These are phyloP conservation scores for Zelleria hepariella DNA, from an alignment of 2,888 invertebrate species.

Conservation along the genomic window DNA sequence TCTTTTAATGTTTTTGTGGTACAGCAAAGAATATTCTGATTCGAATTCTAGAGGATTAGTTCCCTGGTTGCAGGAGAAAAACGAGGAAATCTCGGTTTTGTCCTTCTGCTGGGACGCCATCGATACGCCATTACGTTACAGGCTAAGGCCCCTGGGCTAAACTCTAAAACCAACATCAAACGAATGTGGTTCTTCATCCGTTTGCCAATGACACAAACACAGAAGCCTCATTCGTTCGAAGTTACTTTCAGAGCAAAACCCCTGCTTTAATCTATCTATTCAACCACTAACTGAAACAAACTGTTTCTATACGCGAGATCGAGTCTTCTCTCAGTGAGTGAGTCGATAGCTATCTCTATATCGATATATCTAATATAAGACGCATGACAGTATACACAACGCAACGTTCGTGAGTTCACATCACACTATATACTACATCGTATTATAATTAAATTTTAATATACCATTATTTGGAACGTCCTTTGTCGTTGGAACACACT, in stretches of 20 bases:
- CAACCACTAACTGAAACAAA: neutral
- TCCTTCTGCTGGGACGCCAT: too few relatives aligned
- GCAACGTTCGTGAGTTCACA: constrained; percentile 24
- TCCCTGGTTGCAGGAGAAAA: too few relatives aligned
- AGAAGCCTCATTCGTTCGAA: neutral
- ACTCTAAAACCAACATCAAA: neutral
- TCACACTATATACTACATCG: constrained; percentile 31
- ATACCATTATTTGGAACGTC: constrained; percentile 36
- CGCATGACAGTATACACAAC: constrained; percentile 46
- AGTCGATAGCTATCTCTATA: constrained; percentile 19
- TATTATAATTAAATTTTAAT: constrained; percentile 29
- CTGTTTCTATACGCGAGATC: neutral
- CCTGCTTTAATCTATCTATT: neutral
- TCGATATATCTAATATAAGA: constrained; percentile 46
- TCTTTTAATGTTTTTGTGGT: too few relatives aligned
- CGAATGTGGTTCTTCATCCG: neutral
- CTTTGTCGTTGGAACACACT: constrained; percentile 37
- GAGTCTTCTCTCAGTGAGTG: neutral
- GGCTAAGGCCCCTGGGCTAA: neutral
- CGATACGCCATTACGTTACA: too few relatives aligned
- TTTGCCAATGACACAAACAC: neutral
- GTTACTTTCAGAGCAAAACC: neutral
- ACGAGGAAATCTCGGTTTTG: too few relatives aligned
- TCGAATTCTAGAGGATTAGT: too few relatives aligned
- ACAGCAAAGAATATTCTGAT: too few relatives aligned